These are phyloP conservation scores for Aphaenogaster floridana DNA, from an alignment of 1,140 invertebrate species.

Conservation along the genomic window DNA sequence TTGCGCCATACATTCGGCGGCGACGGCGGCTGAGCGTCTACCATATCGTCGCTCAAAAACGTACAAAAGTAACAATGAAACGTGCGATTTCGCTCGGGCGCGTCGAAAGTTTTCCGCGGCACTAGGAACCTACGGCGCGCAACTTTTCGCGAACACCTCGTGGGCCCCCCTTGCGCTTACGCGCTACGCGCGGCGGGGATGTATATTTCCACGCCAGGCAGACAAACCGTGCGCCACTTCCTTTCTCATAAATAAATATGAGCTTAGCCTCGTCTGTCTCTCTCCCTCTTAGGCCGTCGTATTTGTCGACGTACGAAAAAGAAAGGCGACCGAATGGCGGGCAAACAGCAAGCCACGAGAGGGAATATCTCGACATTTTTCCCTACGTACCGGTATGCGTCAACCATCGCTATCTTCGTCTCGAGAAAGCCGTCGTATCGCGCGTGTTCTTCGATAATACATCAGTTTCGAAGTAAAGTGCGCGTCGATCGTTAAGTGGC, in stretches of 20 bases:
- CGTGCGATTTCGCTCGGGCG: slow-evolving; percentile 68
- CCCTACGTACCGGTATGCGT: not conserved
- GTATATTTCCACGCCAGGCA: slow-evolving; percentile 47
- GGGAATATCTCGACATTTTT: slow-evolving; percentile 36
- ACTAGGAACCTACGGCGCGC: slow-evolving; percentile 20
- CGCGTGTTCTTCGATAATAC: not conserved
- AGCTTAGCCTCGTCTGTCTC: slow-evolving; percentile 63
- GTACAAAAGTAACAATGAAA: slow-evolving; percentile 81
- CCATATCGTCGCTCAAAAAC: slow-evolving; percentile 68
- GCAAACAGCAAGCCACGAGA: slow-evolving; percentile 34
- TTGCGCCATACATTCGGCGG: slow-evolving; percentile 76
- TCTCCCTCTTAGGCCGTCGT: slow-evolving; percentile 27
- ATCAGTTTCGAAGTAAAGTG: not conserved
- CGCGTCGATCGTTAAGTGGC: not conserved
- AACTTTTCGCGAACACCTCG: slow-evolving; percentile 62
- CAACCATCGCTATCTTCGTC: not conserved
- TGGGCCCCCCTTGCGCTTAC: slow-evolving; percentile 6
- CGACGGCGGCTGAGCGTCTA: slow-evolving; percentile 30
- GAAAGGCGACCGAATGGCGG: slow-evolving; percentile 42
- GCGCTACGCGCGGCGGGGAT: slow-evolving; percentile 29
- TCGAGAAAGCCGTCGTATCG: not conserved
- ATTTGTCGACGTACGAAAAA: slow-evolving; percentile 67
- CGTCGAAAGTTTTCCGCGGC: slow-evolving; percentile 52
- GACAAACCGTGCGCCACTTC: slow-evolving; percentile 59
- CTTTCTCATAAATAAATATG: slow-evolving; percentile 75